Evolutionary conservation across 1,140 invertebrate genomes (phyloP).

Genomic region (Micrasema minimum): DNA sequence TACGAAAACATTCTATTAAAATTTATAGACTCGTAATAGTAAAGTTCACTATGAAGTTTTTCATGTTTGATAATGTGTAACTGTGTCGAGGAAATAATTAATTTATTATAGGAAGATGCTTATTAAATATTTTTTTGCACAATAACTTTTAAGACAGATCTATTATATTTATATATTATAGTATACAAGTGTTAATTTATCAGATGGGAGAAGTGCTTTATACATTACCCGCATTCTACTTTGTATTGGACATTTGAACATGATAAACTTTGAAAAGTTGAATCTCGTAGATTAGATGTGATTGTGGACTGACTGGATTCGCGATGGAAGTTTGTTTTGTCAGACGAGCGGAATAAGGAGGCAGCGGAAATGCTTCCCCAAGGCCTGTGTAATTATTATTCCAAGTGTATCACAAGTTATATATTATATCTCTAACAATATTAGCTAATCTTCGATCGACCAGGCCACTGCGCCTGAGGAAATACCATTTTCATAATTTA

Average conservation of each 20-base stretch:
- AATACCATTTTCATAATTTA: constrained; percentile 49
- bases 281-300: constrained; percentile 23
- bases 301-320: constrained; percentile 46
- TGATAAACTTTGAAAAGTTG: constrained; percentile 21
- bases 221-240: constrained; percentile 36
- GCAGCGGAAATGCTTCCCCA: constrained; percentile 19
- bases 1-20: constrained; percentile 9
- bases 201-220: constrained; percentile 27
- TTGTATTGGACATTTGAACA: constrained; percentile 4
- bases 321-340: constrained; percentile 39
- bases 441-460: constrained; percentile 54
- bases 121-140: constrained; percentile 44
- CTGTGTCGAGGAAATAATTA: constrained; percentile 35
- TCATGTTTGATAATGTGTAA: constrained; percentile 30
- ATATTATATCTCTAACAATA: constrained; percentile 44
- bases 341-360: constrained; percentile 22
- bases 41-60: constrained; percentile 38
- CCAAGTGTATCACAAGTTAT: constrained; percentile 47
- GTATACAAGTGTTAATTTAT: constrained; percentile 15
- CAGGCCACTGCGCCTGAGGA: constrained; percentile 49
- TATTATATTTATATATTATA: constrained; percentile 23
- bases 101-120: constrained; percentile 40
- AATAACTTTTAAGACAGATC: constrained; percentile 39
- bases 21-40: constrained; percentile 26
- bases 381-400: constrained; percentile 53